Base-by-base conservation (phyloP, 1,140 invertebrate species). In the Drosophila jambulina region DNA sequence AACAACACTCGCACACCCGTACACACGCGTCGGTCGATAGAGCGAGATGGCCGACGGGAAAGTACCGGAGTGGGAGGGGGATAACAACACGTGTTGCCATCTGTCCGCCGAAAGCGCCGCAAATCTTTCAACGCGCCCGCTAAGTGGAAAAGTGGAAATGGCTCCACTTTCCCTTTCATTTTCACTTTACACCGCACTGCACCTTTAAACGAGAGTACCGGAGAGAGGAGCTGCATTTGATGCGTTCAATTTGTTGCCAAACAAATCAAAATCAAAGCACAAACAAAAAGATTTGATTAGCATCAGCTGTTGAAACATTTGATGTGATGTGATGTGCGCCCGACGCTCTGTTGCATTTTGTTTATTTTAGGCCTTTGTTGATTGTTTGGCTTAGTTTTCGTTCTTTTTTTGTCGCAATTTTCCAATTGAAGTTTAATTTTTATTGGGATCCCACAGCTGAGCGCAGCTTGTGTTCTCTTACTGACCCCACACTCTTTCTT, bases 171-270 rank as follows among this genome's bases (percentile, higher is more conserved):
- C 62, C 45, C 68, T 76, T 69, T 65, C 29, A 62, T 64, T 76
- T 69, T 65, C 36, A 56, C 57, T 58, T 62, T 77, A 65, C 77
- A 75, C 80, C 83, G 68, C 64, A 43, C 58, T 56, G 53, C 68
- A 62, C 75, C 63, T 74, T 74, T 74, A 49, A 25, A 15, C 27
- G 45, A 19, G 45, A 71, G 51, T 45, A 54, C 57, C 21, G 60
- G 48, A 43, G 64, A 60, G 42, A 74, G 42, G 67, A 59, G 48
- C 74, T 84, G 43, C 42, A 45, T 76, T 45, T 79, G 84, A 90
- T 84, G 80, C 62, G 80, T 90, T 78, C 84, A 90, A 87, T 87
- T 87, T 88, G 84, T 90, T 84, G 84, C 72, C 85, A 87, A 87
- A 87, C 85, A 90, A 86, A 87, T 87, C 74, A 71, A 83, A 82